These are phyloP conservation scores for Campaea margaritaria DNA, from an alignment of 2,888 invertebrate genomes.

Conservation along the genomic window DNA sequence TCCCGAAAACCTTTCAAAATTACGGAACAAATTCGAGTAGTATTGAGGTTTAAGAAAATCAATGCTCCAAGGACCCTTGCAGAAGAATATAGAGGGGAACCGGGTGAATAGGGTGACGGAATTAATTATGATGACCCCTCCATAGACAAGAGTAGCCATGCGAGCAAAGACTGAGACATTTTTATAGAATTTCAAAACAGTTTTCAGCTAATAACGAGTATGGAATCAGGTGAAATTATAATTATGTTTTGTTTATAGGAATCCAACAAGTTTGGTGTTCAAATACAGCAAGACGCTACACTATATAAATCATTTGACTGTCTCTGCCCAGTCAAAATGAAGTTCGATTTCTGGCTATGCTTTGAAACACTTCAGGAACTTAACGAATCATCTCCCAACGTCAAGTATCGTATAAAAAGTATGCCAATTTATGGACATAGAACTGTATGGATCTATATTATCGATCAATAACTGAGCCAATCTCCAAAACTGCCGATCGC, in stretches of 20 bases:
- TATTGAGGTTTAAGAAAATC: conserved; percentile 3
- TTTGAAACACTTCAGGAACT: no score
- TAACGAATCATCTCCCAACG: no score
- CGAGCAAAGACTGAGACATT: neutral
- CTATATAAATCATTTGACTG: no score
- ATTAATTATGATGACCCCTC: neutral
- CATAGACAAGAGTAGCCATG: neutral
- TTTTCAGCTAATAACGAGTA: neutral
- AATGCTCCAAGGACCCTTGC: neutral
- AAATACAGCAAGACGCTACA: no score
- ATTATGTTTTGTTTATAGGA: no score
- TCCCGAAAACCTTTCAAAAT: no score
- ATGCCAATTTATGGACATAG: no score
- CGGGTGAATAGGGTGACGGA: conserved; percentile 1
- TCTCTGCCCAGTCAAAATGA: no score
- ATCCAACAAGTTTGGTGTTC: no score
- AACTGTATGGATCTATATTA: neutral
- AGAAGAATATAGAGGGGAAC: conserved; percentile 3
- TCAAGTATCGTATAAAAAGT: no score
- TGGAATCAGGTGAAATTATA: neutral
- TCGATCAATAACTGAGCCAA: conserved; percentile 15
- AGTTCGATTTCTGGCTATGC: no score
- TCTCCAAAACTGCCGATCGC: conserved; percentile 34
- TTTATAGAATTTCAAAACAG: neutral
- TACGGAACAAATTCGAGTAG: no score